Conservation (phyloP, 1,140 invertebrate genomes). For the Drosophila melanica region DNA sequence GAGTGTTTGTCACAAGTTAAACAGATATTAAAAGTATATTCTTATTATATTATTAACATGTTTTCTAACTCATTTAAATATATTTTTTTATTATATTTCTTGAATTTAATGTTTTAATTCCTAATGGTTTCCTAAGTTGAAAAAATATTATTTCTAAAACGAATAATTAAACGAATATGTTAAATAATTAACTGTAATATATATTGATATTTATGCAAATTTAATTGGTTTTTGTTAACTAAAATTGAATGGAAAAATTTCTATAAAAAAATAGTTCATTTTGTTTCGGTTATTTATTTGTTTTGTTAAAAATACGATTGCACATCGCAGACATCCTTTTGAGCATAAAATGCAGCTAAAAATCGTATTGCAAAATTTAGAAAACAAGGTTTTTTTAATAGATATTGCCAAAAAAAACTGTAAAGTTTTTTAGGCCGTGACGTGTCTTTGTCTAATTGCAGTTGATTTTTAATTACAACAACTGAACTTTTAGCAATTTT, state of each 20-base stretch:
- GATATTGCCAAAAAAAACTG: constrained; percentile 7
- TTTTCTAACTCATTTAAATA: too few species aligned
- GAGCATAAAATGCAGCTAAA: constrained; percentile 1
- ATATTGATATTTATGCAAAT: too few species aligned
- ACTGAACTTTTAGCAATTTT: constrained; percentile 46
- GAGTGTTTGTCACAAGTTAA: too few species aligned
- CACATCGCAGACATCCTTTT: background rate
- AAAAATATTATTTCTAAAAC: background rate
- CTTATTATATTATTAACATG: too few species aligned
- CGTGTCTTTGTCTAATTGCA: constrained; percentile 50
- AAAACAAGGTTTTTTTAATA: constrained; percentile 1
- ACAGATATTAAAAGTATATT: too few species aligned
- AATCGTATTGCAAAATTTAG: constrained; percentile 17
- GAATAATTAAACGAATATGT: background rate
- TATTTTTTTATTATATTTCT: too few species aligned
- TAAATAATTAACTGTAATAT: background rate
- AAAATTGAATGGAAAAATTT: too few species aligned
- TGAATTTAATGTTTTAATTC: too few species aligned
- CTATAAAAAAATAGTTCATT: too few species aligned
- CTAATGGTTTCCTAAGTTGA: too few species aligned
- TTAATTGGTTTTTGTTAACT: too few species aligned
- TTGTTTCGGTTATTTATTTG: too few species aligned
- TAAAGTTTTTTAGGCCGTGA: constrained; percentile 5
- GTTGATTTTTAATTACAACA: constrained; percentile 58
- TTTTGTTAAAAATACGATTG: background rate